Base-by-base conservation (phyloP, 2,797 vertebrate species). In the Lemur catta region DNA sequence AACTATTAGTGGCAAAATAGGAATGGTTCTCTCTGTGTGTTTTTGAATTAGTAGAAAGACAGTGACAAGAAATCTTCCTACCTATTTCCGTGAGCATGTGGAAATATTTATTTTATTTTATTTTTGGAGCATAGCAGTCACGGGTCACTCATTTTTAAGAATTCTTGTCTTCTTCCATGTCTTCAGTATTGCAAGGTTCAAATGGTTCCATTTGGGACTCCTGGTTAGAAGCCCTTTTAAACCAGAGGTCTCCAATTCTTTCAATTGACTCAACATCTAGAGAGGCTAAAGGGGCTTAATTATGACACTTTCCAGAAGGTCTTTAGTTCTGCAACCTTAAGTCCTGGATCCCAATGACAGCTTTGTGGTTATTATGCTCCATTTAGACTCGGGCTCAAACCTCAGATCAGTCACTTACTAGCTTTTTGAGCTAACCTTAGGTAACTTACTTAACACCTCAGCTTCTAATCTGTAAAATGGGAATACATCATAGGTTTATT, bases 401-500 rank as follows among this genome's bases (percentile, higher is more conserved):
- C 17, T 13, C 7, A 81, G 52, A 18, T 72, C 20, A 84, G 17
- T 55, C 41, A 65, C 18, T 52, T 65, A 57, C 17, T 91, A 41
- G 35, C 2, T 91, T 89, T 95, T 43, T 61, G n/a, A 90, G 79
- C 41, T 61, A 72, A 79, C 4, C 2, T 59, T 63, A 91, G n/a
- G 48, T 71, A 82, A 80, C 13, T 85, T 50, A 72, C 41, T 69
- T 79, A 67, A 86, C 30, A 63, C 41, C 18, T 59, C 75, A 75
- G 48, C 59, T 61, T 65, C 46, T 95, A 33, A 92, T 33, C 46
- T 92, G 50, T 75, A 72, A 85, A 95, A 94, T 69, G 41, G 30
- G 33, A 74, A 24, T 71, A 74, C 28, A 61, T 91, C 13, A 46
- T 15, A 71, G 48, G 63, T 22, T 20, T 33, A 12, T 5, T n/a